These are phyloP conservation scores for Ammodytes dubius DNA, from an alignment of 2,113 vertebrate species.

Conservation along the genomic window DNA sequence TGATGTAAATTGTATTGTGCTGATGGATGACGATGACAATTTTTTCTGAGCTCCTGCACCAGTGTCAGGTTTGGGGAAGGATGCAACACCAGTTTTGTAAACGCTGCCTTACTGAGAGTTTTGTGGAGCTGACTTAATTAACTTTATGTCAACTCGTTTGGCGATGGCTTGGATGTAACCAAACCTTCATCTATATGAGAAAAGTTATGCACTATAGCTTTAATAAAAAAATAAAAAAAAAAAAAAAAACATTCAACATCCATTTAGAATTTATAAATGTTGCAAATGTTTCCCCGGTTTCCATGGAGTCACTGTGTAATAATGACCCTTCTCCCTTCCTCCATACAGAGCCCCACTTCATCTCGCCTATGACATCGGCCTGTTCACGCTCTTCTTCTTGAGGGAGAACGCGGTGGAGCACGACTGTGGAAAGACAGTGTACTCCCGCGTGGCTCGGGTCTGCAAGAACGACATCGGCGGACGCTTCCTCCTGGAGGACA, in stretches of 20 bases:
- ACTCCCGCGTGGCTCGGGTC: slow-evolving; percentile 93
- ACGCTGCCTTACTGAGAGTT: too few relatives aligned
- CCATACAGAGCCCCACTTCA: slow-evolving; percentile 93
- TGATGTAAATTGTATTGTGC: too few relatives aligned
- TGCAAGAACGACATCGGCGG: slow-evolving; percentile 98
- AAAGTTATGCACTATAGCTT: too few relatives aligned
- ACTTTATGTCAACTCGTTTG: too few relatives aligned
- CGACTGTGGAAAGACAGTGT: slow-evolving; percentile 94
- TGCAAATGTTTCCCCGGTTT: slow-evolving; percentile 34
- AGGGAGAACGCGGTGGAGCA: slow-evolving; percentile 95
- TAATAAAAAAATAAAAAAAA: too few relatives aligned
- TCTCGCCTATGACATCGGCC: slow-evolving; percentile 96
- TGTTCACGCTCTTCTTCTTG: slow-evolving; percentile 97
- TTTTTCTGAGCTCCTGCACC: too few relatives aligned
- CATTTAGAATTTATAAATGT: slow-evolving; percentile 38
- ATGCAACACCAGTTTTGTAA: too few relatives aligned
- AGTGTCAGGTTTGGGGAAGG: too few relatives aligned
- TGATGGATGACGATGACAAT: too few relatives aligned
- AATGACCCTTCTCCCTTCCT: slow-evolving; percentile 5
- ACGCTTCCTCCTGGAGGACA: slow-evolving; percentile 95
- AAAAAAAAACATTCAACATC: not conserved
- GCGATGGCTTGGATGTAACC: too few relatives aligned
- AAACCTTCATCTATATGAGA: too few relatives aligned
- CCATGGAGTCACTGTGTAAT: slow-evolving; percentile 18
- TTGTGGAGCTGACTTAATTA: too few relatives aligned